A percentile compares a stretch with the other conserved stretches of the same genome.
Conservation (phyloP, 2,113 vertebrate genomes). For the Cercopithecus mona region DNA sequence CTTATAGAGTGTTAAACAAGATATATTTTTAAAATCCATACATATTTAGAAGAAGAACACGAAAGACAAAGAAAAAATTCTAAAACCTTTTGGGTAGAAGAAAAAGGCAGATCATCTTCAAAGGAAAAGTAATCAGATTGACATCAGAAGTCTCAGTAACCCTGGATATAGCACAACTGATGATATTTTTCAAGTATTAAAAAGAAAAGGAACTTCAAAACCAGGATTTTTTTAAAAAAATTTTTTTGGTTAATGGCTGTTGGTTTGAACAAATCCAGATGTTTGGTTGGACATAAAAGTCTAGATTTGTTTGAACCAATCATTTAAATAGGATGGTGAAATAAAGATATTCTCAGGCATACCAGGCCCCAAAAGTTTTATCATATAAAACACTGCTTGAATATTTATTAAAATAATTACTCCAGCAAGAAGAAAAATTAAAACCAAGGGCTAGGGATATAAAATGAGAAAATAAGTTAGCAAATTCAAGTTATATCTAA, state of each 20-base stretch:
- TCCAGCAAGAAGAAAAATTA: not conserved
- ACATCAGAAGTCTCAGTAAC: not conserved
- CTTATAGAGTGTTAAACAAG: not conserved
- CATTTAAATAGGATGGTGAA: not conserved
- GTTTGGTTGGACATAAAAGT: too few species aligned
- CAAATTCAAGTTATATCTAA: not conserved
- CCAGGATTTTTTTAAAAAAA: not conserved
- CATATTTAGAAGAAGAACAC: not conserved
- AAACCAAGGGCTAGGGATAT: not conserved
- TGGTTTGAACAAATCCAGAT: too few species aligned
- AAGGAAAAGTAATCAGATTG: conserved; percentile 13
- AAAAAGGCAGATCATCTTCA: not conserved
- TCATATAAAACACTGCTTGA: not conserved
- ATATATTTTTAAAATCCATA: not conserved
- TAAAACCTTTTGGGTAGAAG: not conserved
- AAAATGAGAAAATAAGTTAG: not conserved
- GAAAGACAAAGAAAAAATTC: not conserved
- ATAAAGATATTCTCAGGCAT: not conserved
- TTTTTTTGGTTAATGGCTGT: too few species aligned
- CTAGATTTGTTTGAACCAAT: not conserved
- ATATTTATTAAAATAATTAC: not conserved
- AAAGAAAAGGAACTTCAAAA: not conserved
- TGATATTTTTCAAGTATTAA: not conserved
- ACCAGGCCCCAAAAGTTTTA: not conserved
- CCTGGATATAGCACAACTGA: not conserved